phyloP scores from a whole-genome alignment of 2,888 invertebrate species.

The Drosophila dives region DNA sequence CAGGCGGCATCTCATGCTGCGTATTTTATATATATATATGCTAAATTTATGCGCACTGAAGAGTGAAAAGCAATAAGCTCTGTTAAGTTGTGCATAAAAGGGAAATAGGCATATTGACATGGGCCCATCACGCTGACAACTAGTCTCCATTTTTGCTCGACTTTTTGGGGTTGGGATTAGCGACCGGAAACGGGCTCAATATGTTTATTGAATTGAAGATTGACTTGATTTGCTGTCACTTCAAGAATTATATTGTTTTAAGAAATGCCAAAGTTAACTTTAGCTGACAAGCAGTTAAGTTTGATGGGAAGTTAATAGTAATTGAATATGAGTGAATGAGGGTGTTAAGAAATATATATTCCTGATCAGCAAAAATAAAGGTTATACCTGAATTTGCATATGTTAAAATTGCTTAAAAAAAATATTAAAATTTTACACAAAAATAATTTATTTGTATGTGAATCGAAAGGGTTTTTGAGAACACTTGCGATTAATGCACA shows the following conservation, averaged over 20 bases:
- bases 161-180: not conserved
- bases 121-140: conserved; percentile 22
- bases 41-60: conserved; percentile 78
- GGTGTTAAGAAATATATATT: not conserved
- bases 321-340: not conserved
- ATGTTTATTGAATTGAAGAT: conserved; percentile 55
- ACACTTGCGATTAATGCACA: conserved; percentile 20
- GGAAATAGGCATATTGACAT: conserved; percentile 71
- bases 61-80: conserved; percentile 79
- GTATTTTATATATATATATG: conserved; percentile 51
- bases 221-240: conserved; percentile 18
- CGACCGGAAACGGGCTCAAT: conserved; percentile 27
- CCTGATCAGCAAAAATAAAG: not conserved
- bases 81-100: conserved; percentile 78
- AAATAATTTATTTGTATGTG: not conserved
- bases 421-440: not conserved
- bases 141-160: not conserved
- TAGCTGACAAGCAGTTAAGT: not conserved
- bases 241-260: conserved; percentile 14
- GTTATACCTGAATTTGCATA: not conserved
- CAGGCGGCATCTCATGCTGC: conserved; percentile 55
- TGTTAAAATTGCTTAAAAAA: not conserved
- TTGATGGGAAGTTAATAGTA: not conserved
- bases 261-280: not conserved
- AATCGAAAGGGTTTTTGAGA: not conserved